These are phyloP conservation scores for Corythaeola cristata DNA, from an alignment of 2,113 vertebrate genomes.

Conservation along the genomic window DNA sequence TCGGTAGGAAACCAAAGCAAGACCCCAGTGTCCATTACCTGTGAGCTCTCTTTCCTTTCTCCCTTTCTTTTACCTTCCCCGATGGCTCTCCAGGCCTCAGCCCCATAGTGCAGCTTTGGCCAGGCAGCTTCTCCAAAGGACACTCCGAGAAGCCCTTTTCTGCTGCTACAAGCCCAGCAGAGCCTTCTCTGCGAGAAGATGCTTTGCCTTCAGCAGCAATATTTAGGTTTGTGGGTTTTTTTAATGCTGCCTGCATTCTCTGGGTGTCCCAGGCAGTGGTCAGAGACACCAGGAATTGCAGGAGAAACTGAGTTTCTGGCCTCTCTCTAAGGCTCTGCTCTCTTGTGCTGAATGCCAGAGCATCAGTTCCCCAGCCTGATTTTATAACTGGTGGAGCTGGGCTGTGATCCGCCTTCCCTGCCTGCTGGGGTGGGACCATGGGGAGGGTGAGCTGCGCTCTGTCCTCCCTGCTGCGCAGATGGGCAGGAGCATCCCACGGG, in stretches of 20 bases:
- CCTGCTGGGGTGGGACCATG: not conserved
- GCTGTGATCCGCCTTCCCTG: not conserved
- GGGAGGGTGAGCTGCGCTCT: not conserved
- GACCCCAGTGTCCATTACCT: not conserved
- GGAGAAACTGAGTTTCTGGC: not conserved
- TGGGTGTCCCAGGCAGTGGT: not conserved
- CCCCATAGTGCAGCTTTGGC: slow-evolving; percentile 3
- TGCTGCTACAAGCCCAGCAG: not conserved
- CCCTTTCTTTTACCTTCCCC: not conserved
- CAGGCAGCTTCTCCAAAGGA: not conserved
- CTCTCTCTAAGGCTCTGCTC: not conserved
- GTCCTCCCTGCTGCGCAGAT: not conserved
- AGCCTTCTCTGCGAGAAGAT: not conserved
- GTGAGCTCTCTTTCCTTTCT: slow-evolving; percentile 25
- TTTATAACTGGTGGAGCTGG: slow-evolving; percentile 29
- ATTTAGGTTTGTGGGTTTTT: not conserved
- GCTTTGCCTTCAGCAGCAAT: not conserved
- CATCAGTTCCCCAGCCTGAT: not conserved
- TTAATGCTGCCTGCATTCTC: not conserved
- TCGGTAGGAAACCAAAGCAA: not conserved
- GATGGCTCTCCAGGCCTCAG: not conserved
- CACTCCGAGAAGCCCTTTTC: not conserved
- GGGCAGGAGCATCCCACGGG: not conserved
- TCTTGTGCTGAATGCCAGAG: not conserved
- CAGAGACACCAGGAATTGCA: not conserved